phyloP scores from a whole-genome alignment of 2,113 vertebrate species.

The Istiophorus platypterus region DNA sequence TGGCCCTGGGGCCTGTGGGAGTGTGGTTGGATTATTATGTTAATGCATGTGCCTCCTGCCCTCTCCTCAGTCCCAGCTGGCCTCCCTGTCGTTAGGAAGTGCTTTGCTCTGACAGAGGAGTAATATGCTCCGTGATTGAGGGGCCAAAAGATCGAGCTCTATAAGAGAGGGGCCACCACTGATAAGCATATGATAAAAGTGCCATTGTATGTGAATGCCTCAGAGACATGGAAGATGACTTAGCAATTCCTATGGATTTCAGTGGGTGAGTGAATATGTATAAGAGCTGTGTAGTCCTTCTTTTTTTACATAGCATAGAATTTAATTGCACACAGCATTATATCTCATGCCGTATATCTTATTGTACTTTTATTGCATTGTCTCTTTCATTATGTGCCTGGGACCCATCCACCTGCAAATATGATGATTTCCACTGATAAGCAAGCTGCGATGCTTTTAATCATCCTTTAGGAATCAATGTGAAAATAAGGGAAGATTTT shows the following conservation, averaged over 20 bases:
- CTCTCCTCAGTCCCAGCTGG: slow-evolving; percentile 98
- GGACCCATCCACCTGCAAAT: slow-evolving; percentile 46
- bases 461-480: slow-evolving; percentile 61
- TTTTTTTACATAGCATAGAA: slow-evolving; percentile 43
- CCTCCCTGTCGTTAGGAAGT: slow-evolving; percentile 96
- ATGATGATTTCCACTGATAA: slow-evolving; percentile 26
- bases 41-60: slow-evolving; percentile 98
- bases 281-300: slow-evolving; percentile 69
- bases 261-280: slow-evolving; percentile 79
- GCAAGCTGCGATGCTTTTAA: slow-evolving; percentile 54
- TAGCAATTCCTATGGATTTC: slow-evolving; percentile 82
- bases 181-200: slow-evolving; percentile 92
- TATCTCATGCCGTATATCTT: slow-evolving; percentile 45
- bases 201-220: slow-evolving; percentile 82
- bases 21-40: slow-evolving; percentile 99
- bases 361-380: slow-evolving; percentile 66
- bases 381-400: slow-evolving; percentile 53
- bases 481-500: slow-evolving; percentile 20
- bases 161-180: slow-evolving; percentile 87
- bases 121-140: slow-evolving; percentile 99
- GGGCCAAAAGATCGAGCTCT: slow-evolving; percentile 95
- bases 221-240: slow-evolving; percentile 77
- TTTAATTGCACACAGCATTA: slow-evolving; percentile 85
- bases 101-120: slow-evolving; percentile 99
- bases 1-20: slow-evolving; percentile 98